Evolutionary conservation across 2,888 invertebrate species (phyloP).

Genomic region (Archaeoteleia sp.): DNA sequence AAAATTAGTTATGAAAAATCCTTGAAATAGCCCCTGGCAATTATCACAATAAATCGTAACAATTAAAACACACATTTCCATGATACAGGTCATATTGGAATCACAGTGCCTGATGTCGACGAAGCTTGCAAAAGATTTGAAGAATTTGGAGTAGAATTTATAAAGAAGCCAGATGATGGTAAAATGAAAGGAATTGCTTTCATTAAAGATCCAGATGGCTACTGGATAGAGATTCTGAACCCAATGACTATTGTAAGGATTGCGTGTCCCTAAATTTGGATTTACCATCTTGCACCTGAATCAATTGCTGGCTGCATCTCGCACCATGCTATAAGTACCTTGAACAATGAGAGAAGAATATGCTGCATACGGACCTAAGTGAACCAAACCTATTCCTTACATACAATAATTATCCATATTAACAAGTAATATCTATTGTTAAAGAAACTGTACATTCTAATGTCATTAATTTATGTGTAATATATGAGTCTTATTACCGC

Average conservation of each 20-base stretch:
- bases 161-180: conserved; percentile 92
- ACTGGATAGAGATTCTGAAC: conserved; percentile 95
- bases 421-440: conserved; percentile 52
- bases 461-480: conserved; percentile 55
- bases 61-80: conserved; percentile 28
- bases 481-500: conserved; percentile 55
- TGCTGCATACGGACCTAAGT: conserved; percentile 2
- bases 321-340: conserved; percentile 39
- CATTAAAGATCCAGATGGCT: conserved; percentile 96
- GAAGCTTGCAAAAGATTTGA: conserved; percentile 92
- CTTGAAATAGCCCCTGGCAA: too few species aligned
- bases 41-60: too few species aligned
- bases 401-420: conserved; percentile 49
- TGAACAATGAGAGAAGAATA: conserved; percentile 30
- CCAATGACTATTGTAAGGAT: conserved; percentile 64
- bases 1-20: too few species aligned
- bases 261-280: conserved; percentile 39
- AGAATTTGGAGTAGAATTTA: conserved; percentile 88
- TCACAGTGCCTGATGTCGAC: conserved; percentile 92
- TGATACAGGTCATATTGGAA: conserved; percentile 87
- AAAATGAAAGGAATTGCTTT: conserved; percentile 96
- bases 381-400: conserved; percentile 44
- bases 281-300: too few species aligned
- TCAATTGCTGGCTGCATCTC: conserved; percentile 39
- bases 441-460: conserved; percentile 58